A percentile compares a stretch with the other conserved stretches of the same genome.
Conservation (phyloP, 2,113 vertebrate species). For the Conger conger region DNA sequence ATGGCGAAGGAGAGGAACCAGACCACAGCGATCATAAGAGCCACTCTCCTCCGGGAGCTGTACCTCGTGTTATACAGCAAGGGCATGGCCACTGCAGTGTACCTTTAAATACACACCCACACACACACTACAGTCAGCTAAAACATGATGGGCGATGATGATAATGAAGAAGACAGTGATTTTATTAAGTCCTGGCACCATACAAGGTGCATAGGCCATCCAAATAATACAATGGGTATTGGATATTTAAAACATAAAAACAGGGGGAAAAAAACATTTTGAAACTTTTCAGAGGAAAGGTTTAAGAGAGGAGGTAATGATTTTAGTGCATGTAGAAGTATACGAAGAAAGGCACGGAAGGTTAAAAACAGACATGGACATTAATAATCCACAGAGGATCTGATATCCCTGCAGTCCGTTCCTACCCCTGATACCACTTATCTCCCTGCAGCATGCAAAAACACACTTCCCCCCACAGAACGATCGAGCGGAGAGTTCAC, state of each 20-base stretch:
- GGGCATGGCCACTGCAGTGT: constrained; percentile 74
- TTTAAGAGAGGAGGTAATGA: too few species aligned
- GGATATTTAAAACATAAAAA: too few species aligned
- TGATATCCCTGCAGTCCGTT: neutral
- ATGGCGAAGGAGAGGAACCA: constrained; percentile 76
- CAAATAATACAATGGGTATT: too few species aligned
- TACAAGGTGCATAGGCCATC: too few species aligned
- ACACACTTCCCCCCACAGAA: neutral
- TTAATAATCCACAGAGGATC: neutral
- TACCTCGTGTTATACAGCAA: constrained; percentile 73
- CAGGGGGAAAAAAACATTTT: too few species aligned
- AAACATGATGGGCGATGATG: too few species aligned
- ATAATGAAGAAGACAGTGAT: too few species aligned
- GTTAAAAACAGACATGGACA: neutral
- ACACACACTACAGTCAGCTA: too few species aligned
- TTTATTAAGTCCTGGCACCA: too few species aligned
- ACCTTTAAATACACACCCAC: constrained; percentile 48
- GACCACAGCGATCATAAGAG: constrained; percentile 69
- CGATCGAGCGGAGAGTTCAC: neutral
- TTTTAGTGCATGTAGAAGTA: too few species aligned
- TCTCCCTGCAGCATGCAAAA: neutral
- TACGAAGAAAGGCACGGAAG: too few species aligned
- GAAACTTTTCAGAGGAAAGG: neutral
- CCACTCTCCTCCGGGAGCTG: constrained; percentile 70
- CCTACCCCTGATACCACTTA: neutral